Evolutionary conservation across 2,888 invertebrate species (phyloP).

Genomic region (Norana najaformis): DNA sequence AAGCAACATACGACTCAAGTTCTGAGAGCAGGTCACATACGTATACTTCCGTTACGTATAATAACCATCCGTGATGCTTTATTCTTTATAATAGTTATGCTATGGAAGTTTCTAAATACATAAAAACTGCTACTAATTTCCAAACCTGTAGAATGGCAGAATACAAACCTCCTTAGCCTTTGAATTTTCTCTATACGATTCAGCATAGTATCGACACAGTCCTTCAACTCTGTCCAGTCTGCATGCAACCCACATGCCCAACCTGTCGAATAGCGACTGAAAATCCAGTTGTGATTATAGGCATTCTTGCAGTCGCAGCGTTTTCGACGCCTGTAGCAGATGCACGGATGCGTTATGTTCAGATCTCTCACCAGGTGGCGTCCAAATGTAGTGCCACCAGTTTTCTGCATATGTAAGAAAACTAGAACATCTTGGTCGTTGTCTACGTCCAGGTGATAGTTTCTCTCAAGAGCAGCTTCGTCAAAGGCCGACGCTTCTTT

Average conservation of each 20-base stretch:
- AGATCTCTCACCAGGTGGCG: conserved; percentile 90
- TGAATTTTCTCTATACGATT: conserved; percentile 85
- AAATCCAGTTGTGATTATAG: conserved; percentile 74
- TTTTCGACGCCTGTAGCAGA: conserved; percentile 85
- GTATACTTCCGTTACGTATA: too few relatives aligned
- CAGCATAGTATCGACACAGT: conserved; percentile 75
- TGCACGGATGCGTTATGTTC: conserved; percentile 78
- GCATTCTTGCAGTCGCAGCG: conserved; percentile 66
- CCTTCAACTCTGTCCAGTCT: conserved; percentile 88
- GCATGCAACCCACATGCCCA: conserved; percentile 88
- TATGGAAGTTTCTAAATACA: not conserved
- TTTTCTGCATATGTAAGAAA: conserved; percentile 97
- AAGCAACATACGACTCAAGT: not conserved
- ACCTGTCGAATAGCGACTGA: conserved; percentile 69
- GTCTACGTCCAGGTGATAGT: conserved; percentile 35
- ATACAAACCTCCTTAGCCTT: conserved; percentile 70
- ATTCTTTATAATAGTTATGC: not conserved
- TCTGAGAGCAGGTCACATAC: not conserved
- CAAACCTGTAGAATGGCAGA: not conserved
- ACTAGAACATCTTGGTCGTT: conserved; percentile 91
- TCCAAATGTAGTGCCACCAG: conserved; percentile 95
- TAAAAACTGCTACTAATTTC: not conserved
- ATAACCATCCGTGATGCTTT: not conserved
- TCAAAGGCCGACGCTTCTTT: not conserved
- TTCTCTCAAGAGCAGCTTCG: conserved; percentile 33